phyloP scores from a whole-genome alignment of 1,140 invertebrate species.

The Carposina sasakii region DNA sequence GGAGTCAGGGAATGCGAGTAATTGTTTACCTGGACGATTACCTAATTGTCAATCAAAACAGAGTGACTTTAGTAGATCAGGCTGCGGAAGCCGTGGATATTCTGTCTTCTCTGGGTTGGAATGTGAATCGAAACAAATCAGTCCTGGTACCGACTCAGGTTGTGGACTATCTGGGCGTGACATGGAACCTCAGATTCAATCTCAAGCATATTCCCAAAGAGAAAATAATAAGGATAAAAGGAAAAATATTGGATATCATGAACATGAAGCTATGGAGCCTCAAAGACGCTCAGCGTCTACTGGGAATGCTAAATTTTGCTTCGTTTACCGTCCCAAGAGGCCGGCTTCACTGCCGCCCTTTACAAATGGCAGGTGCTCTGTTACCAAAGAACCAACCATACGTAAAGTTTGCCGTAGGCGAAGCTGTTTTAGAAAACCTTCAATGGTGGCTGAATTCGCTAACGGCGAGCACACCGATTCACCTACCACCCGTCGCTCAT shows the following conservation, averaged over 20 bases:
- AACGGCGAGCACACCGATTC: background rate
- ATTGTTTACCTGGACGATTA: constrained; percentile 30
- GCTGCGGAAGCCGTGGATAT: background rate
- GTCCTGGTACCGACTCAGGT: background rate
- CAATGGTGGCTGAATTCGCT: background rate
- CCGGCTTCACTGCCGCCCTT: constrained; percentile 3
- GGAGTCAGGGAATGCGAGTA: constrained; percentile 18
- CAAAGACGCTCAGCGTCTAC: background rate
- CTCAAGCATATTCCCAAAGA: background rate
- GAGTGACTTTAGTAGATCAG: background rate
- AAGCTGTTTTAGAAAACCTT: background rate
- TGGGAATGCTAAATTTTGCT: constrained; percentile 4
- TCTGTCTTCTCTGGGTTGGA: background rate
- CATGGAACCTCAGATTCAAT: background rate
- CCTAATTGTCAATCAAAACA: constrained; percentile 3
- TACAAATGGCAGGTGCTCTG: constrained; percentile 1
- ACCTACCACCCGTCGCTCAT: background rate
- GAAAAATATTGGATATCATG: background rate
- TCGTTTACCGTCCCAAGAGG: background rate
- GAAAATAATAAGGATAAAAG: background rate
- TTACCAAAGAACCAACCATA: background rate
- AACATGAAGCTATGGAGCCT: background rate
- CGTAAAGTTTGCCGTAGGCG: background rate
- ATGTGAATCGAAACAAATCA: background rate
- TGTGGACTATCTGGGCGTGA: constrained; percentile 14